phyloP scores from a whole-genome alignment of 2,113 vertebrate genomes.

The Pterocles burchelli region DNA sequence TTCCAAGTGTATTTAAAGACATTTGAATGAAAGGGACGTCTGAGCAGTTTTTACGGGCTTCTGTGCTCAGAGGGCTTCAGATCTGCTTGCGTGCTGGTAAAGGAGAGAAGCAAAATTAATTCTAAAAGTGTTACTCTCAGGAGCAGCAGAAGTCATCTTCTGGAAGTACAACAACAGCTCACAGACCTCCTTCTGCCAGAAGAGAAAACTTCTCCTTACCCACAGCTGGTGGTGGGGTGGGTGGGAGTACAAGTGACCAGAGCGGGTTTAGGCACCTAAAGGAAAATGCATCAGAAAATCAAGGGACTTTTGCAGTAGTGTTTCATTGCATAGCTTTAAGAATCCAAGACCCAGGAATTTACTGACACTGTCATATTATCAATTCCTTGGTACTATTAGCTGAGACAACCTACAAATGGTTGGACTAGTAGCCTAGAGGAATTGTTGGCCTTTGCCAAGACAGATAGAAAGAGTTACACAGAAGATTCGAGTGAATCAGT shows the following conservation, averaged over 20 bases:
- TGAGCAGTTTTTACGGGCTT: neutral
- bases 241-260: neutral
- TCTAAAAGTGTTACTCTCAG: neutral
- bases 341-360: neutral
- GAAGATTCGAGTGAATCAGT: neutral
- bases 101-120: neutral
- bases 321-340: neutral
- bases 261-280: neutral
- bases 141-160: neutral
- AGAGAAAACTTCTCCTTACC: neutral
- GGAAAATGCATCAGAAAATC: neutral
- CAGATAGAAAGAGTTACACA: neutral
- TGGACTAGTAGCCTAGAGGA: conserved; percentile 35
- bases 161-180: neutral
- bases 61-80: neutral
- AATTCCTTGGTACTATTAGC: neutral
- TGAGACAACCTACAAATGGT: conserved; percentile 22
- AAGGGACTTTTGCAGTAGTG: neutral
- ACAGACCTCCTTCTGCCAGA: neutral
- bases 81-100: neutral
- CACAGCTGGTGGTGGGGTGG: neutral
- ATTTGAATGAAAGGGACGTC: neutral
- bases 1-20: neutral
- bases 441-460: conserved; percentile 43
- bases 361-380: neutral